These are phyloP conservation scores for Drosophila repletoides DNA, from an alignment of 1,140 invertebrate genomes.

Conservation along the genomic window DNA sequence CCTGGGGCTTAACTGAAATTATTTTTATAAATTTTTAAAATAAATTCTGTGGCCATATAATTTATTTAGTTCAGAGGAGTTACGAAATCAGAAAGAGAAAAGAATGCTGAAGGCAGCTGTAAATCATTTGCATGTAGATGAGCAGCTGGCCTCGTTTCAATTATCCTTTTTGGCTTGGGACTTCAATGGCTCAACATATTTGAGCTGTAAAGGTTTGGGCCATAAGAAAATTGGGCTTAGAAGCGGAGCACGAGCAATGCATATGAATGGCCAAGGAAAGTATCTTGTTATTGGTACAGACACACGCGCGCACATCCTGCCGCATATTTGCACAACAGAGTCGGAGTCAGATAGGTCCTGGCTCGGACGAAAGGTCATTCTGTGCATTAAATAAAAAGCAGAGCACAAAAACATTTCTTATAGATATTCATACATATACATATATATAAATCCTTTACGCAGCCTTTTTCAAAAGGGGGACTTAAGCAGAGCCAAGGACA, in stretches of 20 bases:
- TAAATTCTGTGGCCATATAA: slow-evolving; percentile 47
- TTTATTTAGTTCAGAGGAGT: slow-evolving; percentile 19
- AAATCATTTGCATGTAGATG: slow-evolving; percentile 60
- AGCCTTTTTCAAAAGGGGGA: slow-evolving; percentile 69
- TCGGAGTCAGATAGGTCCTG: slow-evolving; percentile 10
- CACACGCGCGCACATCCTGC: slow-evolving; percentile 24
- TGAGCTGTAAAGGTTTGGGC: slow-evolving; percentile 48
- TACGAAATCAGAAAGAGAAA: neutral
- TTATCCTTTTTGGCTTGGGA: slow-evolving; percentile 55
- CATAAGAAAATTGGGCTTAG: slow-evolving; percentile 43
- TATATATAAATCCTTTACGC: slow-evolving; percentile 67
- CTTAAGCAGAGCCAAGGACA: slow-evolving; percentile 50
- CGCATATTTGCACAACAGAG: slow-evolving; percentile 47
- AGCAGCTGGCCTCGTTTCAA: slow-evolving; percentile 56
- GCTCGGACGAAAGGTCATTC: slow-evolving; percentile 59
- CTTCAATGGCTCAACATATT: slow-evolving; percentile 27
- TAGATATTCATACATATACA: slow-evolving; percentile 19
- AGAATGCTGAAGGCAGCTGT: slow-evolving; percentile 39
- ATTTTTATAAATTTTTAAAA: slow-evolving; percentile 63
- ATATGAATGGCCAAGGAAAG: slow-evolving; percentile 46
- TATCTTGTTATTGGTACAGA: no score
- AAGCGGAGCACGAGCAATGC: slow-evolving; percentile 37
- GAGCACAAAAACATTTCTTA: slow-evolving; percentile 55
- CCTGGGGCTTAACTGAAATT: slow-evolving; percentile 37
- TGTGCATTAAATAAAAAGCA: slow-evolving; percentile 53